Evolutionary conservation across 1,140 invertebrate species (phyloP), one percentile per base, ranked within the genome.

Genomic region (Phenacoccus solenopsis): DNA sequence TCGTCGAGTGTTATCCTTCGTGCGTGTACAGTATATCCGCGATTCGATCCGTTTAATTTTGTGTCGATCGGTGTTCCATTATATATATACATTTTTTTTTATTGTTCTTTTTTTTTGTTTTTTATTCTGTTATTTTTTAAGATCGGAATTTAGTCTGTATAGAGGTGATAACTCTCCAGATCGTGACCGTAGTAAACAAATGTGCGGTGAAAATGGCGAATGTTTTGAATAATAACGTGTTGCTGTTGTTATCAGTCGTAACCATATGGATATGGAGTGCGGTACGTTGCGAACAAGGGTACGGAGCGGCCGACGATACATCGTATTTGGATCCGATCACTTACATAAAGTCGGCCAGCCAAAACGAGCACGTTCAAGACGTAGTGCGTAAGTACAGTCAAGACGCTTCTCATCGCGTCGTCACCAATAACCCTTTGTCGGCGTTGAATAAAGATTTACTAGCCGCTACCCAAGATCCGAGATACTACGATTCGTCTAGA

Each of bases 341-440:
- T 3, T 64, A 64, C 25, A 49, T 49, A 5, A 49, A 16, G 20
- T 9, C 4, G 5, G 20, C 13, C 20, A 24, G 7, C 5, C 59
- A 64, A 16, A 64, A 64, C 25, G 20, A 64, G 16, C 59, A 64
- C 59, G 59, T 64, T 27, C 59, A 64, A 27, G 59, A 64, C 12
- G 59, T 64, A 22, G 10, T 64, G 59, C 59, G 59, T 1, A 64
- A 64, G 59, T 64, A 64, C 22, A 64, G 25, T 24, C 59, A 64
- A 27, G 59, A 64, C 16, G 21, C 10, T 10, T 22, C 20, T 25
- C 25, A 64, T 24, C 22, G 22, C 59, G 5, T 13, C 5, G 5
- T 13, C 5, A 7, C 30, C 5, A 5, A 4, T 4, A 25, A 64
- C 25, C 59, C 13, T 3, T 64, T 64, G 20, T 3, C 59, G 13